Evolutionary conservation across 2,797 vertebrate species (phyloP).

Genomic region (Gorsachius magnificus): DNA sequence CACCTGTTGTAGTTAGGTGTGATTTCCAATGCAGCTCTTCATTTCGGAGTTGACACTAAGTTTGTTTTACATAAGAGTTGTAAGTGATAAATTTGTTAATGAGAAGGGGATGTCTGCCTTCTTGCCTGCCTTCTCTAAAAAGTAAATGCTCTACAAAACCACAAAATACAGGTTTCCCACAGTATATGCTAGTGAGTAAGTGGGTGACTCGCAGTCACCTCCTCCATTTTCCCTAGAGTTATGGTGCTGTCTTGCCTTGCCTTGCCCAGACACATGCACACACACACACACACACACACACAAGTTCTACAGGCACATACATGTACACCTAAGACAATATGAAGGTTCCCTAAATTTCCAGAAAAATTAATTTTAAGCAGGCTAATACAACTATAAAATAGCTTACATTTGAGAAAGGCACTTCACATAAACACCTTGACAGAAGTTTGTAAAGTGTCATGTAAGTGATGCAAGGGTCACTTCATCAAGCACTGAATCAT

Average conservation of each 20-base stretch:
- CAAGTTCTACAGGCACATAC: background rate
- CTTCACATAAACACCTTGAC: background rate
- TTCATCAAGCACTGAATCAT: background rate
- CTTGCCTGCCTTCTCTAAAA: background rate
- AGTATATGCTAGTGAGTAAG: slow-evolving; percentile 31
- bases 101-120: background rate
- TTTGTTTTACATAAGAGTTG: background rate
- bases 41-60: background rate
- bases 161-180: slow-evolving; percentile 42
- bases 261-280: background rate
- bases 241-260: slow-evolving; percentile 37
- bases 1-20: slow-evolving; percentile 7
- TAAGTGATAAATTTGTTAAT: background rate
- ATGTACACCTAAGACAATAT: background rate
- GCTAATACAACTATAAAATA: background rate
- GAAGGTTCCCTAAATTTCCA: no score
- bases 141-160: background rate
- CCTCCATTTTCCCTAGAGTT: slow-evolving; percentile 23
- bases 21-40: slow-evolving; percentile 32
- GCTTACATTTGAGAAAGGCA: background rate
- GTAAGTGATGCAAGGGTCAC: background rate
- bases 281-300: background rate
- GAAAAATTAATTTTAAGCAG: background rate
- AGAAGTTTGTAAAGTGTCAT: background rate
- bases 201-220: slow-evolving; percentile 33